These are phyloP conservation scores for Drosophila diplacantha DNA, from an alignment of 2,888 invertebrate genomes.

Conservation along the genomic window DNA sequence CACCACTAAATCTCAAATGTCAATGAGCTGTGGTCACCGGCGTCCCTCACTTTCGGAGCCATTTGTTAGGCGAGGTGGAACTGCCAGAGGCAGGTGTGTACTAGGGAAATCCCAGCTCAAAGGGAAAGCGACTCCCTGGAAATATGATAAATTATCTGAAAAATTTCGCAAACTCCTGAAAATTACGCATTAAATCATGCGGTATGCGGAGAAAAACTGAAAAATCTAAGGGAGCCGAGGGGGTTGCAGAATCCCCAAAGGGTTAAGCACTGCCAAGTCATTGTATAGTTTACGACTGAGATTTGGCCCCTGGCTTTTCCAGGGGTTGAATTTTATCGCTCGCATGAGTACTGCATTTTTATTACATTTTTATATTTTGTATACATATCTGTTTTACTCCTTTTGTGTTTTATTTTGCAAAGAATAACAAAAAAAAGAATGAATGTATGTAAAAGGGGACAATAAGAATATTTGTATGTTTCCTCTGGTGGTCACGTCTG, in stretches of 20 bases:
- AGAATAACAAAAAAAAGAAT: conserved; percentile 9
- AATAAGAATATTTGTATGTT: conserved; percentile 24
- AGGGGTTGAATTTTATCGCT: conserved; percentile 36
- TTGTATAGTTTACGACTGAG: conserved; percentile 63
- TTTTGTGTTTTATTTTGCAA: conserved; percentile 28
- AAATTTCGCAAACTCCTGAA: conserved; percentile 70
- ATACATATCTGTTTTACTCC: neutral
- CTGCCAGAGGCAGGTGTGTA: conserved; percentile 57
- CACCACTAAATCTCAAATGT: conserved; percentile 58
- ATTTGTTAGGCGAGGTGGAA: conserved; percentile 37
- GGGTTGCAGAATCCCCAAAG: conserved; percentile 13
- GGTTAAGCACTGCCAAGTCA: conserved; percentile 61
- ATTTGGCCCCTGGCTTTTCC: conserved; percentile 21
- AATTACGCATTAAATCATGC: conserved; percentile 72
- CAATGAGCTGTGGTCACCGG: conserved; percentile 65
- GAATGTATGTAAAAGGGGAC: conserved; percentile 7
- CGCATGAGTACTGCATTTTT: conserved; percentile 38
- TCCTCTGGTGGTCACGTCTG: conserved; percentile 60
- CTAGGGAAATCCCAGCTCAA: conserved; percentile 19
- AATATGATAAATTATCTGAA: conserved; percentile 69
- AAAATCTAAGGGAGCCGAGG: conserved; percentile 1
- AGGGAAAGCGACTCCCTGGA: conserved; percentile 23
- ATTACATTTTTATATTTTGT: conserved; percentile 33
- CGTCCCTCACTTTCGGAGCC: conserved; percentile 40
- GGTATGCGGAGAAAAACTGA: conserved; percentile 41